These are phyloP conservation scores for Pemphredon lugubris DNA, from an alignment of 2,888 invertebrate species.

Conservation along the genomic window DNA sequence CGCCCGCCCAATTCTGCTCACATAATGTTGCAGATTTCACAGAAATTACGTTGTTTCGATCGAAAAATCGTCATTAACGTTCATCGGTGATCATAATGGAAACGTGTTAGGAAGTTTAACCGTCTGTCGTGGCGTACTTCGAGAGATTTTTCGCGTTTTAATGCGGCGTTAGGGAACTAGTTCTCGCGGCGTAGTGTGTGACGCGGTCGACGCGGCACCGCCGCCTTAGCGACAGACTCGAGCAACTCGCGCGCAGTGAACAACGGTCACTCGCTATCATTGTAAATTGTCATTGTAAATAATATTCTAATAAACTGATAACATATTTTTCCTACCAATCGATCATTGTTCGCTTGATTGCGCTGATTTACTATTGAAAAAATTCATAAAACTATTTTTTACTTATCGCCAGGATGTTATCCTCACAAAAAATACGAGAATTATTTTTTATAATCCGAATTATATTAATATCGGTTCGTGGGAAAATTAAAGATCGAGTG, in stretches of 20 bases:
- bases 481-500: no score
- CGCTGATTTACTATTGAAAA: no score
- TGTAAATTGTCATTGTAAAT: not conserved
- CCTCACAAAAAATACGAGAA: no score
- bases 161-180: constrained; percentile 44
- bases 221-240: constrained; percentile 36
- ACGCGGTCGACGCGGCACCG: constrained; percentile 46
- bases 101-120: constrained; percentile 12
- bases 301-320: no score
- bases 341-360: no score
- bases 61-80: constrained; percentile 6
- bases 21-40: constrained; percentile 71
- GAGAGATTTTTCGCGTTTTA: constrained; percentile 60
- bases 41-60: constrained; percentile 57
- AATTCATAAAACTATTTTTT: no score
- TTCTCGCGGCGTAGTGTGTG: constrained; percentile 48
- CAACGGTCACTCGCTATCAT: not conserved
- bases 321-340: no score
- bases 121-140: constrained; percentile 76
- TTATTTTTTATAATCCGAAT: no score
- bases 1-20: constrained; percentile 70
- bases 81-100: constrained; percentile 12
- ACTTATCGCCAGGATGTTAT: no score
- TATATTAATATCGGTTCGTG: no score
- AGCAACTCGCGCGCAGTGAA: constrained; percentile 18